A percentile compares a stretch with the other conserved stretches of the same genome.
phyloP scores from a whole-genome alignment of 1,140 invertebrate genomes.

The Mactra quadrangularis region DNA sequence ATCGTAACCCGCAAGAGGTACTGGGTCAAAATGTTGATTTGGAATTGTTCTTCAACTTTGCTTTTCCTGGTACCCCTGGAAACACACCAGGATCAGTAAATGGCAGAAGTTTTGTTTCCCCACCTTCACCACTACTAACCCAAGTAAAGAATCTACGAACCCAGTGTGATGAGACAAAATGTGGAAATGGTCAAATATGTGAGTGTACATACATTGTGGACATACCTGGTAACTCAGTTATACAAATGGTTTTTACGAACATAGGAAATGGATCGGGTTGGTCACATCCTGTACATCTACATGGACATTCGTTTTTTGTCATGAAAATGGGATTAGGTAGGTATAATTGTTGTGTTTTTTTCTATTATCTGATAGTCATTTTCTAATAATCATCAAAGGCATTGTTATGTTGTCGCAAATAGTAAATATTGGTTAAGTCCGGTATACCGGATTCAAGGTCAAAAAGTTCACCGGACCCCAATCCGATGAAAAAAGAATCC shows the following conservation, averaged over 20 bases:
- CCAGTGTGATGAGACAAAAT: slow-evolving; percentile 44
- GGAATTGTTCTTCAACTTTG: slow-evolving; percentile 67
- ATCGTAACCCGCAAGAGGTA: neutral
- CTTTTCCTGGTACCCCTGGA: slow-evolving; percentile 58
- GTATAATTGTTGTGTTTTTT: too few relatives aligned
- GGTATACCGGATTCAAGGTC: too few relatives aligned
- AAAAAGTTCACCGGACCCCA: too few relatives aligned
- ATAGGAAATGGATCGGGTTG: slow-evolving; percentile 65
- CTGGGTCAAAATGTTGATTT: slow-evolving; percentile 6
- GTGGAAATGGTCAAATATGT: slow-evolving; percentile 48
- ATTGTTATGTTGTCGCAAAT: slow-evolving; percentile 22
- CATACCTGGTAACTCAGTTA: slow-evolving; percentile 46
- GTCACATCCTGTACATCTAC: slow-evolving; percentile 70
- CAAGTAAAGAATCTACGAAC: slow-evolving; percentile 40
- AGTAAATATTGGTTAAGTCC: too few relatives aligned
- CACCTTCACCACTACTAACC: slow-evolving; percentile 39
- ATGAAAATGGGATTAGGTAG: slow-evolving; percentile 79
- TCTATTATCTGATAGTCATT: neutral
- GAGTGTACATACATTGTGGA: slow-evolving; percentile 62
- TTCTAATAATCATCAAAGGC: neutral
- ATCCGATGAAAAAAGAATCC: neutral
- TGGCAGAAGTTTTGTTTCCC: slow-evolving; percentile 41
- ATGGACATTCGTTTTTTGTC: slow-evolving; percentile 69
- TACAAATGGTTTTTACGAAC: slow-evolving; percentile 58
- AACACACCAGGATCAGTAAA: slow-evolving; percentile 64